Evolutionary conservation across 2,113 vertebrate genomes (phyloP).

Genomic region (Megaleporinus macrocephalus): DNA sequence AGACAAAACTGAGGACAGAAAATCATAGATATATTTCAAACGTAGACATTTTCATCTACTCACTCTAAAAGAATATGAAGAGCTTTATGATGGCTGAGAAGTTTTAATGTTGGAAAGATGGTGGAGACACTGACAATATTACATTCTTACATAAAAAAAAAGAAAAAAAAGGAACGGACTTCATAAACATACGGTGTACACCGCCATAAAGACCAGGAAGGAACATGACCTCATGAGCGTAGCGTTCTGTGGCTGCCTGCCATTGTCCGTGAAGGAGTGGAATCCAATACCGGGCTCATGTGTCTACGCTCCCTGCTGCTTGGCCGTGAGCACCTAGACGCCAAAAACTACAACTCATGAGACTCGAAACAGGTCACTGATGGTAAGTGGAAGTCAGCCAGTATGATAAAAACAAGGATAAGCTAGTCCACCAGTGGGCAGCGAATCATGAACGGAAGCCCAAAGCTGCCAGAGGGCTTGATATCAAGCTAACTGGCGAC

Average conservation of each 20-base stretch:
- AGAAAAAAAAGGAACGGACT: constrained; percentile 10
- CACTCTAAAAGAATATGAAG: too few species aligned
- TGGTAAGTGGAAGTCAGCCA: neutral
- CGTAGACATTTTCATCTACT: too few species aligned
- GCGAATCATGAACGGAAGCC: neutral
- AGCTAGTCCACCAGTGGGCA: neutral
- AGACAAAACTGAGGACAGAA: too few species aligned
- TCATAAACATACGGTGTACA: constrained; percentile 42
- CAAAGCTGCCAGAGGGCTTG: neutral
- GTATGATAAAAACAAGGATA: neutral
- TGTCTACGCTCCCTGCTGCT: constrained; percentile 27
- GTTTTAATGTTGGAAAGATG: neutral
- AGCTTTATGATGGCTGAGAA: neutral
- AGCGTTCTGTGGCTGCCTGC: constrained; percentile 37
- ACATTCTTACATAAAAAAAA: constrained; percentile 3
- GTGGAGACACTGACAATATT: neutral
- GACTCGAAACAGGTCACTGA: neutral
- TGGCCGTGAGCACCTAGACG: neutral
- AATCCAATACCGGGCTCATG: constrained; percentile 45
- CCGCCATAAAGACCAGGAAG: constrained; percentile 51
- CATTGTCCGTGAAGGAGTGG: constrained; percentile 36
- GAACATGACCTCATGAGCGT: constrained; percentile 44
- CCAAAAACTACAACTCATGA: constrained; percentile 13
- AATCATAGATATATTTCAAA: too few species aligned
- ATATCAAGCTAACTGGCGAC: neutral